These are phyloP conservation scores for Apis cerana DNA, from an alignment of 1,140 invertebrate genomes.

Conservation along the genomic window DNA sequence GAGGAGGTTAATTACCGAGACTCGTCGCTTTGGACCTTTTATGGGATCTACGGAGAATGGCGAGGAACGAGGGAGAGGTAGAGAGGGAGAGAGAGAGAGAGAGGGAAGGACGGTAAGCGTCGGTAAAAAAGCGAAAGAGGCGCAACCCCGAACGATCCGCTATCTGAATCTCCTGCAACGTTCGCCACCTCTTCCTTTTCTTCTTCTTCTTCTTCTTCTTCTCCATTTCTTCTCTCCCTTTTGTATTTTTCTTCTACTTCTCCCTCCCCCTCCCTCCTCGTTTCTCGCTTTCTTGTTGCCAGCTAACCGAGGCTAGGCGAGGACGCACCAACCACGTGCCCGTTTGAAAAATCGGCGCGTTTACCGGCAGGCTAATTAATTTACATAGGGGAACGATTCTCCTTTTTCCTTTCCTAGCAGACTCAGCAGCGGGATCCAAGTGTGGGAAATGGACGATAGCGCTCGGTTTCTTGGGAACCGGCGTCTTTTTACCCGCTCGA, in stretches of 20 bases:
- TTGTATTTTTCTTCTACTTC: constrained; percentile 36
- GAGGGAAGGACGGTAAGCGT: constrained; percentile 60
- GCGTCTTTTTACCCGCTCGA: not conserved
- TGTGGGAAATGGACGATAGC: constrained; percentile 27
- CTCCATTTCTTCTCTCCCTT: constrained; percentile 29
- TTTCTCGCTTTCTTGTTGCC: constrained; percentile 26
- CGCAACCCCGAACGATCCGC: constrained; percentile 70
- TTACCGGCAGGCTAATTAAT: constrained; percentile 78
- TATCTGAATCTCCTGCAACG: constrained; percentile 70
- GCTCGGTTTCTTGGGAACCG: not conserved
- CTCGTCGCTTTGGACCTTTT: constrained; percentile 61
- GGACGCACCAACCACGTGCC: constrained; percentile 61
- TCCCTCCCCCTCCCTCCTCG: not conserved
- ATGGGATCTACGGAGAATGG: constrained; percentile 41
- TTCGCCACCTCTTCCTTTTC: constrained; percentile 53
- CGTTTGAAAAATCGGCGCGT: constrained; percentile 74
- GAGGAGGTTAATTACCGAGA: constrained; percentile 76
- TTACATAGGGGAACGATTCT: constrained; percentile 72
- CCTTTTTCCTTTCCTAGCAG: not conserved
- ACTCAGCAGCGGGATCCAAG: not conserved
- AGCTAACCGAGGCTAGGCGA: constrained; percentile 49
- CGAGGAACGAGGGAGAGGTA: constrained; percentile 34
- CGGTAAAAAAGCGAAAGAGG: constrained; percentile 68
- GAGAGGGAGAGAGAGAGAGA: constrained; percentile 37
- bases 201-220: constrained; percentile 46